Conservation (phyloP, 2,113 vertebrate species). For the Pangasianodon gigas region DNA sequence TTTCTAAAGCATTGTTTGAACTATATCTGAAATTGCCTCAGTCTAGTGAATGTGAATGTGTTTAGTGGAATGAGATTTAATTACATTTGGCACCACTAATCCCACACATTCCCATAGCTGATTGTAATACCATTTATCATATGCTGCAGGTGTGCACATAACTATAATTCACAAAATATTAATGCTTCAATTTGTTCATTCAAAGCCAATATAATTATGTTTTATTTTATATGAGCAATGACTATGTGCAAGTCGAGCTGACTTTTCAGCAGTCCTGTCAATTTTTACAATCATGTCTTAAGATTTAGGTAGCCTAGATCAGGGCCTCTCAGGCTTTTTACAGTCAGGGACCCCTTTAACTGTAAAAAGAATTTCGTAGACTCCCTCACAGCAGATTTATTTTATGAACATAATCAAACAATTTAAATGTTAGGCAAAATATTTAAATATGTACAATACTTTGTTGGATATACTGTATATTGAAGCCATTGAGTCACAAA, state of each 20-base stretch:
- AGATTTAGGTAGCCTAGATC: no score
- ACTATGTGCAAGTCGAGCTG: background rate
- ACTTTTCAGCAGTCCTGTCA: background rate
- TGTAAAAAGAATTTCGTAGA: no score
- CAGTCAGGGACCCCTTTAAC: no score
- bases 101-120: background rate
- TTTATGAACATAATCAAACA: no score
- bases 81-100: background rate
- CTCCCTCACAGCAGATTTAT: no score
- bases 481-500: no score
- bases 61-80: background rate
- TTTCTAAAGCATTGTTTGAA: background rate
- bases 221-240: background rate
- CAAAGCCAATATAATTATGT: background rate
- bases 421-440: no score
- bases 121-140: background rate
- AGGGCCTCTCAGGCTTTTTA: background rate
- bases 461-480: no score
- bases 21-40: background rate
- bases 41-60: background rate
- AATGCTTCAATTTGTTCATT: conserved; percentile 4
- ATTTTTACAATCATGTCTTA: background rate
- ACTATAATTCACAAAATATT: background rate
- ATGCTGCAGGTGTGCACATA: background rate
- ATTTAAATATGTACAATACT: no score